Evolutionary conservation across 2,888 invertebrate species (phyloP).

Genomic region (Osmoderma eremita): DNA sequence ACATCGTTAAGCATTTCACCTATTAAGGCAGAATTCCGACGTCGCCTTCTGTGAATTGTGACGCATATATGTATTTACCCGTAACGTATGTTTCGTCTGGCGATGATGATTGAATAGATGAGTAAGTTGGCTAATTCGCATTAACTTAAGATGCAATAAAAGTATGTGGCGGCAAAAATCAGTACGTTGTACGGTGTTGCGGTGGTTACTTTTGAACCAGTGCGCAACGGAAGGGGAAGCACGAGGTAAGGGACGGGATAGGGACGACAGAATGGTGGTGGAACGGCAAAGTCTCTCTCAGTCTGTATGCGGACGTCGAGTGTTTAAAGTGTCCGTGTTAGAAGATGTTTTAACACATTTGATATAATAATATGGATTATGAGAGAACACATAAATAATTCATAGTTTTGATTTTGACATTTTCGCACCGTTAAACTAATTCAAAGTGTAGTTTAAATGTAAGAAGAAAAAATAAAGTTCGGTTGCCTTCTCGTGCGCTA

Average conservation of each 20-base stretch:
- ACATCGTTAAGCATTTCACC: too few species aligned
- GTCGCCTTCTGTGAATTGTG: too few species aligned
- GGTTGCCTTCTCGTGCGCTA: constrained; percentile 19
- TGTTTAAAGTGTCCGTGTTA: constrained; percentile 34
- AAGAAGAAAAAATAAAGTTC: constrained; percentile 1
- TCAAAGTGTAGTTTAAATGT: constrained; percentile 15
- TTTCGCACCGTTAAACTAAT: constrained; percentile 3
- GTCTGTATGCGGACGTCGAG: constrained; percentile 61
- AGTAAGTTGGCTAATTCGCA: constrained; percentile 27
- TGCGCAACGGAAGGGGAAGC: constrained; percentile 63
- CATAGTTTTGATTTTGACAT: constrained; percentile 5
- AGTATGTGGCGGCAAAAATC: constrained; percentile 56
- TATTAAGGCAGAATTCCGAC: too few species aligned
- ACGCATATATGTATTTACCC: not conserved
- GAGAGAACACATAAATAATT: constrained; percentile 29
- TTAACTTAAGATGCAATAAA: constrained; percentile 46
- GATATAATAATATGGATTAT: constrained; percentile 11
- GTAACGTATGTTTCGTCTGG: constrained; percentile 8
- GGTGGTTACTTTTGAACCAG: constrained; percentile 63
- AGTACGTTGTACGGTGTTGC: constrained; percentile 58
- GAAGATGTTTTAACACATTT: constrained; percentile 5
- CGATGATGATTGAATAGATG: constrained; percentile 9
- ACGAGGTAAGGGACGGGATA: constrained; percentile 63
- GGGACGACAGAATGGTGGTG: constrained; percentile 66
- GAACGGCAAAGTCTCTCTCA: constrained; percentile 64